Conservation (phyloP, 1,140 invertebrate species). For the Philotrypesis tridentata region DNA sequence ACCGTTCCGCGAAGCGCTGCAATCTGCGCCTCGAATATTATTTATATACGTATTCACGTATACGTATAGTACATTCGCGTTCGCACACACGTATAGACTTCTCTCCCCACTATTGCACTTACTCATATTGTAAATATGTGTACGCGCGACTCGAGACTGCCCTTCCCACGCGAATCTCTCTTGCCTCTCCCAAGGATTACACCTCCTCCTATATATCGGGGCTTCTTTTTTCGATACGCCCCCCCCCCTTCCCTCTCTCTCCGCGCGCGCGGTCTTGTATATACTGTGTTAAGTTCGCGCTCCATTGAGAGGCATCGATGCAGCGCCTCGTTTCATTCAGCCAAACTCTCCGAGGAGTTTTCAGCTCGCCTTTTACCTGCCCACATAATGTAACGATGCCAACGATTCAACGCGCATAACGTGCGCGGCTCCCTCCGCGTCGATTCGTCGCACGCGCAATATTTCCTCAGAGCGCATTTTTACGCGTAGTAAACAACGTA, state of each 20-base stretch:
- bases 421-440: too few species aligned
- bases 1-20: conserved; percentile 31
- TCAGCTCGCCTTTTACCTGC: background rate
- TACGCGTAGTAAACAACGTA: background rate
- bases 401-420: too few species aligned
- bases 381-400: too few species aligned
- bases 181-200: conserved; percentile 30
- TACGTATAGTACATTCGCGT: too few species aligned
- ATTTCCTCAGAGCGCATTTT: background rate
- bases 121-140: conserved; percentile 34
- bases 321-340: background rate
- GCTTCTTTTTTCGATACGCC: background rate
- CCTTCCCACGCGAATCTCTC: conserved; percentile 30
- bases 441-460: background rate
- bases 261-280: background rate
- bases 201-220: background rate
- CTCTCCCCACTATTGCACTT: conserved; percentile 2
- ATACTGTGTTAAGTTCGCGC: too few species aligned
- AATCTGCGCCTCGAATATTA: conserved; percentile 37
- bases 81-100: background rate
- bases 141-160: conserved; percentile 29
- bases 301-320: background rate
- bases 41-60: background rate
- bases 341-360: background rate
- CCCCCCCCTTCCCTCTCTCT: background rate